phyloP scores from a whole-genome alignment of 2,113 vertebrate genomes.

The Macheiramphus alcinus region DNA sequence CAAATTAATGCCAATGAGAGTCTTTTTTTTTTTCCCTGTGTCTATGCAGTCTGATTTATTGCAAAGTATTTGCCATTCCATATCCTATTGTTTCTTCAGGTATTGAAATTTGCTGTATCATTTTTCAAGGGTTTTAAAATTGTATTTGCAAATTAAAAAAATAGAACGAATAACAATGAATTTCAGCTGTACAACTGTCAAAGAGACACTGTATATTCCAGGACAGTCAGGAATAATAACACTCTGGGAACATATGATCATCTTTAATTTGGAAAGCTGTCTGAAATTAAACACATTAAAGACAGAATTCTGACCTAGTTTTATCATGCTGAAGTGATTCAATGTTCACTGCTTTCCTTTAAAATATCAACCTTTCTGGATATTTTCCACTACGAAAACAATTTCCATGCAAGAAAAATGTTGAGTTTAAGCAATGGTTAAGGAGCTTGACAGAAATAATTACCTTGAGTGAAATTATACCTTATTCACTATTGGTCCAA shows the following conservation, averaged over 20 bases:
- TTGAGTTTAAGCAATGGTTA: constrained; percentile 1
- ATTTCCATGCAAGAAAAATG: neutral
- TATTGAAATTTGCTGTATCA: constrained; percentile 54
- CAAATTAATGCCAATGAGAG: constrained; percentile 8
- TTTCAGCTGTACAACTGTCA: constrained; percentile 1
- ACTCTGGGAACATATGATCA: neutral
- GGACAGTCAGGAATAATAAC: neutral
- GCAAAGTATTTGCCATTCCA: constrained; percentile 51
- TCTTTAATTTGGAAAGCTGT: constrained; percentile 38
- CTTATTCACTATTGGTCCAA: neutral
- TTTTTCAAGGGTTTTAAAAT: constrained; percentile 53
- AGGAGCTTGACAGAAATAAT: neutral
- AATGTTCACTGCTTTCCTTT: neutral
- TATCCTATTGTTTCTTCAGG: constrained; percentile 60
- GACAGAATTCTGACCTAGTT: constrained; percentile 6
- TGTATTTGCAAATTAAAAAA: constrained; percentile 48
- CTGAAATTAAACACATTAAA: constrained; percentile 38
- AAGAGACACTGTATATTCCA: neutral
- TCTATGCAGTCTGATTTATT: constrained; percentile 63
- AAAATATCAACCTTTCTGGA: neutral
- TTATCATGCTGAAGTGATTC: neutral
- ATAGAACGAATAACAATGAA: constrained; percentile 6
- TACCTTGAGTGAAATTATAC: neutral
- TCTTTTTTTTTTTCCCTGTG: neutral
- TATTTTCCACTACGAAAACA: neutral